Evolutionary conservation across 2,113 vertebrate genomes (phyloP).

Genomic region (Enhydra lutris): DNA sequence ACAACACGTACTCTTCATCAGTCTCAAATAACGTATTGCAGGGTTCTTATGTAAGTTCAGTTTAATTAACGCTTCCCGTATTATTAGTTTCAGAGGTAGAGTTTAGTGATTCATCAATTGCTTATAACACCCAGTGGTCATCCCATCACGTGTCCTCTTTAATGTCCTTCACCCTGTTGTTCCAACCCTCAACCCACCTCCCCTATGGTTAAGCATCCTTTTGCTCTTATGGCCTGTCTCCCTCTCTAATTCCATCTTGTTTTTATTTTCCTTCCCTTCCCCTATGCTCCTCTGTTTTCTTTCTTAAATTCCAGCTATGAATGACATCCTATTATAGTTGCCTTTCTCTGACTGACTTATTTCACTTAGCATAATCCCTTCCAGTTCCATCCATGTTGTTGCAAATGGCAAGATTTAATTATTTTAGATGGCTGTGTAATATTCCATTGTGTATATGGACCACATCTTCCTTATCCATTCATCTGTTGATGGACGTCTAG

Average conservation of each 20-base stretch:
- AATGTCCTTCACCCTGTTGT: not conserved
- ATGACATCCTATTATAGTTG: not conserved
- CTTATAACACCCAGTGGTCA: not conserved
- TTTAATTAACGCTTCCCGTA: not conserved
- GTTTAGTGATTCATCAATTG: not conserved
- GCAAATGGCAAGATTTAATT: not conserved
- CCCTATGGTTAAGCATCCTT: no score
- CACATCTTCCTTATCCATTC: not conserved
- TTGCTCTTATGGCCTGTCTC: not conserved
- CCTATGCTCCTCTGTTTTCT: not conserved
- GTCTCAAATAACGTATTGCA: not conserved
- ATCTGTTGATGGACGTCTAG: not conserved
- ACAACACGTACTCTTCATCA: fast-evolving
- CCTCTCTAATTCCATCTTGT: not conserved
- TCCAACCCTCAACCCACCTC: not conserved
- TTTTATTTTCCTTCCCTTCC: not conserved
- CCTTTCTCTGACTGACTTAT: not conserved
- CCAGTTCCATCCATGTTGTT: no score
- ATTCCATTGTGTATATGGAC: not conserved
- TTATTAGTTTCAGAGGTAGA: not conserved
- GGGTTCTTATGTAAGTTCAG: not conserved
- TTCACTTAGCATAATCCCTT: no score
- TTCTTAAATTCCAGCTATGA: not conserved
- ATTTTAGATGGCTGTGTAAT: not conserved
- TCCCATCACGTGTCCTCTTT: no score